Conservation (phyloP, 2,888 invertebrate species). For the Stenotaenia linearis region DNA sequence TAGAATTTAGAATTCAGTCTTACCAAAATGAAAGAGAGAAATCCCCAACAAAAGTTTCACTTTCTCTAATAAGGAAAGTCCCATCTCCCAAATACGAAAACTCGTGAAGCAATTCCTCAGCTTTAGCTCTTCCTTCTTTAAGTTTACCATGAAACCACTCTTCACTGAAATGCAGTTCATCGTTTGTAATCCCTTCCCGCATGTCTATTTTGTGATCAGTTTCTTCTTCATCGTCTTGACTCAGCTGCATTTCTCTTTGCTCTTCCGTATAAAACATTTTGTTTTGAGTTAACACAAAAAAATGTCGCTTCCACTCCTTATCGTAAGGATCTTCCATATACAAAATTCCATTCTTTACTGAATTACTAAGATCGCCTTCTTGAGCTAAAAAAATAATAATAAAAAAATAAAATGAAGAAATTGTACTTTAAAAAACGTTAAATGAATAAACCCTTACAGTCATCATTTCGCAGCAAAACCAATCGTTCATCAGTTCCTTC, state of each 20-base stretch:
- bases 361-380: slow-evolving; percentile 46
- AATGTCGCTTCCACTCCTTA: slow-evolving; percentile 81
- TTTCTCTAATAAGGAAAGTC: slow-evolving; percentile 82
- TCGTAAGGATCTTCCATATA: slow-evolving; percentile 78
- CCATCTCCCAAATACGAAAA: slow-evolving; percentile 83
- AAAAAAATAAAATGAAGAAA: slow-evolving; percentile 29
- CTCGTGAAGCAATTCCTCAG: slow-evolving; percentile 64
- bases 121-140: slow-evolving; percentile 70
- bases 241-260: slow-evolving; percentile 40
- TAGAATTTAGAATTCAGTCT: slow-evolving; percentile 36
- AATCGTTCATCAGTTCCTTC: slow-evolving; percentile 75
- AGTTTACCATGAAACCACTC: slow-evolving; percentile 91
- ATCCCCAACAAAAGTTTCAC: slow-evolving; percentile 93
- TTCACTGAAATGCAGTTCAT: slow-evolving; percentile 84
- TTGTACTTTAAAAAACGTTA: not conserved
- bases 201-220: slow-evolving; percentile 56
- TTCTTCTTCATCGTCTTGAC: slow-evolving; percentile 45
- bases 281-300: slow-evolving; percentile 81
- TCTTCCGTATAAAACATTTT: slow-evolving; percentile 82
- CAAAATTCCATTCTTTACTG: slow-evolving; percentile 79
- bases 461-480: slow-evolving; percentile 56
- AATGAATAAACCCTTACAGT: slow-evolving; percentile 49
- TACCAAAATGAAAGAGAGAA: slow-evolving; percentile 90
- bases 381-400: slow-evolving; percentile 39
- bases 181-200: slow-evolving; percentile 61